phyloP scores from a whole-genome alignment of 2,113 vertebrate genomes.

The Gnathochromis pfefferi region DNA sequence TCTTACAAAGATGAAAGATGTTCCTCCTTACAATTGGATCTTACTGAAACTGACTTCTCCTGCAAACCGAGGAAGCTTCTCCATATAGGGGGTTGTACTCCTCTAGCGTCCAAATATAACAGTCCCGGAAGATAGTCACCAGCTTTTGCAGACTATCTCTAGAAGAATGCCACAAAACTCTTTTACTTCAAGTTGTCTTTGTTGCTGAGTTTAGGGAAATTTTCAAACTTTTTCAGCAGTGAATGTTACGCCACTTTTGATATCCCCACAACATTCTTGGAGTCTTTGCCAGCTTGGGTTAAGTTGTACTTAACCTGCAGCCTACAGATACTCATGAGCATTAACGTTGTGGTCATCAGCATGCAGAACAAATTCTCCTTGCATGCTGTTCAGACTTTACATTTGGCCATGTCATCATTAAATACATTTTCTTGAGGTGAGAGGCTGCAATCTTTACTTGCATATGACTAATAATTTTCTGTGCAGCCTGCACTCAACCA shows the following conservation, averaged over 20 bases:
- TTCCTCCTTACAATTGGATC: background rate
- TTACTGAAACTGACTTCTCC: background rate
- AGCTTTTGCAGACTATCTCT: background rate
- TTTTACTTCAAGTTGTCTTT: background rate
- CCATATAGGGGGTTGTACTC: background rate
- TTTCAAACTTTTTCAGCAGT: background rate
- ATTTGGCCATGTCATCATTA: background rate
- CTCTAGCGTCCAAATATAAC: background rate
- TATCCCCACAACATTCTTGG: background rate
- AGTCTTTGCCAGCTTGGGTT: background rate
- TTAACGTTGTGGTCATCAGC: background rate
- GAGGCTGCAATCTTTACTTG: background rate
- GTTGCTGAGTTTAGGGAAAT: background rate
- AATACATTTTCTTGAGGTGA: background rate
- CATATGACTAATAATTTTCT: background rate
- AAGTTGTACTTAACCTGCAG: background rate
- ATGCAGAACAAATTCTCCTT: background rate
- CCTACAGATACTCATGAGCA: background rate
- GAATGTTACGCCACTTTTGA: background rate
- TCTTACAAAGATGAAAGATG: background rate
- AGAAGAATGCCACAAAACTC: background rate
- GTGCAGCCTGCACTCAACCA: background rate
- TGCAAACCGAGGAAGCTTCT: background rate
- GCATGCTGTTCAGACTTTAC: background rate
- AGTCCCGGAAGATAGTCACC: background rate